These are phyloP conservation scores for Pseudoatta argentina DNA, from an alignment of 1,140 invertebrate genomes.

Conservation along the genomic window DNA sequence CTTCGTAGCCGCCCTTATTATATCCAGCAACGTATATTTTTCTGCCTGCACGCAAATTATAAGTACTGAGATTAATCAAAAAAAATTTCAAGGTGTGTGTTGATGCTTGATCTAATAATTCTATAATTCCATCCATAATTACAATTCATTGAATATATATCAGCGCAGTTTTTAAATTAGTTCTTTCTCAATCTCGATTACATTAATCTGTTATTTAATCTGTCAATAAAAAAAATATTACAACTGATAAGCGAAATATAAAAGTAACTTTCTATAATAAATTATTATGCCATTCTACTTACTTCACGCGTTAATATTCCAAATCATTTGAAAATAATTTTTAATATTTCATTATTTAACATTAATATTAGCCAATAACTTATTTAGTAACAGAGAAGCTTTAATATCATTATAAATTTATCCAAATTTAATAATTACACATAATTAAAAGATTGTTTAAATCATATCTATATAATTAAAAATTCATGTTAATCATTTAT, in stretches of 20 bases:
- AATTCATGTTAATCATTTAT: neutral
- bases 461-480: neutral
- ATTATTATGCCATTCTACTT: neutral
- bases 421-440: neutral
- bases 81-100: slow-evolving; percentile 37
- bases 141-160: neutral
- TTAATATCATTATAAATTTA: neutral
- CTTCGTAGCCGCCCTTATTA: neutral
- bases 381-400: neutral
- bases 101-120: slow-evolving; percentile 51
- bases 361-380: neutral
- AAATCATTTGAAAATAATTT: neutral
- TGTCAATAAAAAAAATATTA: neutral
- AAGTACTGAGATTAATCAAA: slow-evolving; percentile 52
- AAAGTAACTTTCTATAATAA: neutral
- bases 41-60: slow-evolving; percentile 25
- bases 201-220: neutral
- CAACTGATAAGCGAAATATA: neutral
- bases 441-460: neutral
- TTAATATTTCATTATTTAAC: neutral
- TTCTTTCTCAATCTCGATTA: neutral
- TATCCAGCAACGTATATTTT: slow-evolving; percentile 6
- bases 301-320: neutral
- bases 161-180: slow-evolving; percentile 15
- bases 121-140: slow-evolving; percentile 19